Percentiles rank a stretch among this genome's conserved stretches.
Evolutionary conservation across 2,888 invertebrate species (phyloP).

Genomic region (Hedya salicella): DNA sequence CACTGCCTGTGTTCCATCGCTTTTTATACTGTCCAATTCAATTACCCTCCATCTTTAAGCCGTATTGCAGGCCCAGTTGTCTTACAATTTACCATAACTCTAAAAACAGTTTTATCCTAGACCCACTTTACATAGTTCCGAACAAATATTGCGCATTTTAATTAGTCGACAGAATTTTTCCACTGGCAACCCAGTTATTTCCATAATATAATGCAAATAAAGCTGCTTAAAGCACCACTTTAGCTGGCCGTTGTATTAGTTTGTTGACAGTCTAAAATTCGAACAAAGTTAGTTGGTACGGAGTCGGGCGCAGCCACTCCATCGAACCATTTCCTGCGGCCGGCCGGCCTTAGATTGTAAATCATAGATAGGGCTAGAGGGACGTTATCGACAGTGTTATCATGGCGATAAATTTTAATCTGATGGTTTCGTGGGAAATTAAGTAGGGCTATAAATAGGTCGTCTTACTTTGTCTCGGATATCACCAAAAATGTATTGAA

Average conservation of each 20-base stretch:
- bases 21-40: slow-evolving; percentile 17
- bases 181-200: slow-evolving; percentile 24
- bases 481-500: no score
- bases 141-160: slow-evolving; percentile 33
- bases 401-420: slow-evolving; percentile 32
- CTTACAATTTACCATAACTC: slow-evolving; percentile 6
- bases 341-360: slow-evolving; percentile 35
- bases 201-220: slow-evolving; percentile 34
- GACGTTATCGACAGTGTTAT: slow-evolving; percentile 32
- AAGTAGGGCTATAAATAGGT: neutral
- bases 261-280: slow-evolving; percentile 40
- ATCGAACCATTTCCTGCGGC: slow-evolving; percentile 40
- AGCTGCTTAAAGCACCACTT: slow-evolving; percentile 31
- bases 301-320: slow-evolving; percentile 32
- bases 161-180: slow-evolving; percentile 27
- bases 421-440: slow-evolving; percentile 14
- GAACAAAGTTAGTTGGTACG: slow-evolving; percentile 37
- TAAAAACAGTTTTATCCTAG: slow-evolving; percentile 19
- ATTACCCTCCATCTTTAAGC: slow-evolving; percentile 14
- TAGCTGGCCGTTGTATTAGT: slow-evolving; percentile 31
- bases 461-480: neutral
- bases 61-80: slow-evolving; percentile 5
- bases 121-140: slow-evolving; percentile 23
- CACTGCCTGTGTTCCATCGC: neutral
- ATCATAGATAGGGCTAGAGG: slow-evolving; percentile 41